Percentiles rank a stretch among this genome's conserved stretches.
Conservation (phyloP, 2,888 invertebrate genomes). For the Phalangium opilio region DNA sequence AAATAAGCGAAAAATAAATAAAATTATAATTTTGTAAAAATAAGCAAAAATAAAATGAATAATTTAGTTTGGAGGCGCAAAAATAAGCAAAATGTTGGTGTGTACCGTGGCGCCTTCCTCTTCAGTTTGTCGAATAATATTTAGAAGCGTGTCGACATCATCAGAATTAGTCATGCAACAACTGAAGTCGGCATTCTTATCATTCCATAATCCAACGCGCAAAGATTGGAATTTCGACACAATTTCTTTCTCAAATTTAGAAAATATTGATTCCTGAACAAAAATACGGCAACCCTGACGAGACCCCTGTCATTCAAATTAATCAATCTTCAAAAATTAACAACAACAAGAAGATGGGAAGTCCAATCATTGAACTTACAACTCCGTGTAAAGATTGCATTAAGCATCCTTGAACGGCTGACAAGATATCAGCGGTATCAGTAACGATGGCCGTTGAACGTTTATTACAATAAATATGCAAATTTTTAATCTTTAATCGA, state of each 20-base stretch:
- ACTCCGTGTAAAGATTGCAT: slow-evolving; percentile 3
- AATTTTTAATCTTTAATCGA: too few relatives aligned
- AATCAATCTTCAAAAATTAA: neutral
- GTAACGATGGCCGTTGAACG: slow-evolving; percentile 9
- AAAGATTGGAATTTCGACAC: neutral
- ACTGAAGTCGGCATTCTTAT: neutral
- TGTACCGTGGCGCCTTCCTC: too few relatives aligned
- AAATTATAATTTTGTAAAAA: too few relatives aligned
- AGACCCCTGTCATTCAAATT: slow-evolving; percentile 4
- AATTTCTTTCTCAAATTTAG: neutral
- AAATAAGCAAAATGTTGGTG: too few relatives aligned
- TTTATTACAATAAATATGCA: neutral
- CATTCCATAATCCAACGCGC: neutral
- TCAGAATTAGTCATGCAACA: too few relatives aligned
- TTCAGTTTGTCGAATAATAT: too few relatives aligned
- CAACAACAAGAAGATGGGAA: neutral
- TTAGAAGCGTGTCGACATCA: too few relatives aligned
- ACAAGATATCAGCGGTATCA: slow-evolving; percentile 10
- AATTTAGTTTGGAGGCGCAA: too few relatives aligned
- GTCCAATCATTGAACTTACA: slow-evolving; percentile 4
- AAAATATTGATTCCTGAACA: slow-evolving; percentile 7
- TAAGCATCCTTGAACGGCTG: slow-evolving; percentile 8
- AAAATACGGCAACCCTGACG: slow-evolving; percentile 8
- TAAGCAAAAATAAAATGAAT: too few relatives aligned
- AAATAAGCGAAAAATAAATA: too few relatives aligned